Evolutionary conservation across 2,888 invertebrate genomes (phyloP).

Genomic region (Lepidocyrtinus sp.): DNA sequence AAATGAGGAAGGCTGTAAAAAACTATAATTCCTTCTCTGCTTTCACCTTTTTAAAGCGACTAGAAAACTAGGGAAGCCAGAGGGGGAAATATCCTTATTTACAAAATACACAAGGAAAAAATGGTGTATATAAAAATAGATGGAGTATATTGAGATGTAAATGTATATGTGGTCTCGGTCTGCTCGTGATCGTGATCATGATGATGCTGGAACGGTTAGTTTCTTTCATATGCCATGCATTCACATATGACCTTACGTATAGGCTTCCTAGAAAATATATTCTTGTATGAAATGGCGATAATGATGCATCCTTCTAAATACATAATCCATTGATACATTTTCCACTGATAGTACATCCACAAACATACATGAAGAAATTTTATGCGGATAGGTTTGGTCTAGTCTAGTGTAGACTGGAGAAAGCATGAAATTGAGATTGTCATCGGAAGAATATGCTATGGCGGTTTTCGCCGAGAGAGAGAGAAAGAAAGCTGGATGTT

Average conservation of each 20-base stretch:
- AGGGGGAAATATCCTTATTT: constrained; percentile 10
- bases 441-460: constrained; percentile 23
- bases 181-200: not conserved
- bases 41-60: not conserved
- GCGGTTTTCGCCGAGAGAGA: constrained; percentile 34
- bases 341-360: no score
- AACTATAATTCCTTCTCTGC: constrained; percentile 5
- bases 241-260: not conserved
- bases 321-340: constrained; percentile 10
- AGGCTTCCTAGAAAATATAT: not conserved
- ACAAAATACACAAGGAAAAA: not conserved
- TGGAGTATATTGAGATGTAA: not conserved
- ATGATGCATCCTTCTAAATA: constrained; percentile 13
- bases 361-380: no score
- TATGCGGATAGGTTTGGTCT: no score
- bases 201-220: not conserved
- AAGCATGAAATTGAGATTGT: constrained; percentile 32
- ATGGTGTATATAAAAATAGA: constrained; percentile 10
- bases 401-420: no score
- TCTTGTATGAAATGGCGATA: not conserved
- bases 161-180: not conserved
- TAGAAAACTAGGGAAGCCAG: not conserved
- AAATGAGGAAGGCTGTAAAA: constrained; percentile 7
- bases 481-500: not conserved
- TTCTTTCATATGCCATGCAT: not conserved